These are phyloP conservation scores for Toxostoma redivivum DNA, from an alignment of 2,113 vertebrate species.

Conservation along the genomic window DNA sequence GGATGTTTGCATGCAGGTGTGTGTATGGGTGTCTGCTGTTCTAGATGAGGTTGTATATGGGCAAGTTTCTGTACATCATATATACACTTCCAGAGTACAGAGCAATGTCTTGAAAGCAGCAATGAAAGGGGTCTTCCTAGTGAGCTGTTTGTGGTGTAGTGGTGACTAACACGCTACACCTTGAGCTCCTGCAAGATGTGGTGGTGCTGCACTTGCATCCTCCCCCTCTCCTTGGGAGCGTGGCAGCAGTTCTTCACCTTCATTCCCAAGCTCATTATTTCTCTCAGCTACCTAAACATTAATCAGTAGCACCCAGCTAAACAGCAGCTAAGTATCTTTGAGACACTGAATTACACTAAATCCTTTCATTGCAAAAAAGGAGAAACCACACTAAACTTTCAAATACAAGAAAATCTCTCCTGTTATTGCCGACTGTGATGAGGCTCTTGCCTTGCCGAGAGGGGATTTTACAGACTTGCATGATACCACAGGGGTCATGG, in stretches of 20 bases:
- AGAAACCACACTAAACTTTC: not conserved
- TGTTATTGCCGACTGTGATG: not conserved
- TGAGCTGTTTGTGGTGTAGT: not conserved
- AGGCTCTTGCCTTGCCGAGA: not conserved
- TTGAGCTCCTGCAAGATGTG: not conserved
- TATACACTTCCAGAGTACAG: not conserved
- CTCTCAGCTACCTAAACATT: not conserved
- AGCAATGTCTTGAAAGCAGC: not conserved
- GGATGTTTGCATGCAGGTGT: fast-evolving
- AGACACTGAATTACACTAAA: not conserved
- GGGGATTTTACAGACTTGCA: not conserved
- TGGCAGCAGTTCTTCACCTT: not conserved
- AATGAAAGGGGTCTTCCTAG: not conserved
- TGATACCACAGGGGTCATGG: not conserved
- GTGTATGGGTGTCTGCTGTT: not conserved
- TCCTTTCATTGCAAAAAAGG: not conserved
- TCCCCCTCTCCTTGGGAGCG: not conserved
- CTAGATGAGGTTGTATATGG: not conserved
- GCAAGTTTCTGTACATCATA: not conserved
- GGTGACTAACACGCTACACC: not conserved
- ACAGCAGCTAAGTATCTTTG: not conserved
- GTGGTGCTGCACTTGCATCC: not conserved
- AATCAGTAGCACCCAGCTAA: not conserved
- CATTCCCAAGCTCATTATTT: not conserved
- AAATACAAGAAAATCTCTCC: not conserved